A percentile compares a stretch with the other conserved stretches of the same genome.
Conservation (phyloP, 2,888 invertebrate genomes). For the Acronicta psi region DNA sequence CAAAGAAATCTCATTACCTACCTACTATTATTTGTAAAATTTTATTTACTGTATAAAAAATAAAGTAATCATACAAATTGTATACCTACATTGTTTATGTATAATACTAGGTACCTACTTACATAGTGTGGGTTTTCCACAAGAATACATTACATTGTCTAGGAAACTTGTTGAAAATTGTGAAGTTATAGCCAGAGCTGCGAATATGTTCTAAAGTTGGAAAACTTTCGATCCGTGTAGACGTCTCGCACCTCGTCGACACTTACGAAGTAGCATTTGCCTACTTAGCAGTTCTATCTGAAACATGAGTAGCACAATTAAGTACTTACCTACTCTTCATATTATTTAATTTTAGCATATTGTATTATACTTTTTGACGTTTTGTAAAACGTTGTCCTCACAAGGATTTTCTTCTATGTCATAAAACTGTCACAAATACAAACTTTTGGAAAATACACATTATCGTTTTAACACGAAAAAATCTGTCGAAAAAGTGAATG, state of each 20-base stretch:
- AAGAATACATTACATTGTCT: constrained; percentile 14
- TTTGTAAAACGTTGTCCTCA: too few species aligned
- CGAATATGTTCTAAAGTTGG: constrained; percentile 45
- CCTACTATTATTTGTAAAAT: too few species aligned
- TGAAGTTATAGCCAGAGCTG: constrained; percentile 21
- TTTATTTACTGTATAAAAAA: too few species aligned
- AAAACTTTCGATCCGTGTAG: constrained; percentile 48
- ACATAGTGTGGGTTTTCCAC: constrained; percentile 9
- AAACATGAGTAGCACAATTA: constrained; percentile 12
- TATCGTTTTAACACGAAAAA: too few species aligned
- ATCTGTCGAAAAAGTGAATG: too few species aligned
- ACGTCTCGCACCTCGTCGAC: constrained; percentile 41
- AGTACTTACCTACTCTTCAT: neutral
- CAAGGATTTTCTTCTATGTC: too few species aligned
- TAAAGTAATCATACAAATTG: too few species aligned
- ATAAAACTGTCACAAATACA: too few species aligned
- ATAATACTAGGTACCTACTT: neutral
- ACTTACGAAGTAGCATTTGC: constrained; percentile 37
- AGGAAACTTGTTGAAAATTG: constrained; percentile 41
- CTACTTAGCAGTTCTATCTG: constrained; percentile 45
- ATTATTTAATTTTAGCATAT: neutral
- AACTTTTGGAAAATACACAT: too few species aligned
- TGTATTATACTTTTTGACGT: too few species aligned
- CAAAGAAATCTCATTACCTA: too few species aligned
- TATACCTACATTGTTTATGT: too few species aligned